These are phyloP conservation scores for Zenarchopterus dispar DNA, from an alignment of 2,797 vertebrate species.

Conservation along the genomic window DNA sequence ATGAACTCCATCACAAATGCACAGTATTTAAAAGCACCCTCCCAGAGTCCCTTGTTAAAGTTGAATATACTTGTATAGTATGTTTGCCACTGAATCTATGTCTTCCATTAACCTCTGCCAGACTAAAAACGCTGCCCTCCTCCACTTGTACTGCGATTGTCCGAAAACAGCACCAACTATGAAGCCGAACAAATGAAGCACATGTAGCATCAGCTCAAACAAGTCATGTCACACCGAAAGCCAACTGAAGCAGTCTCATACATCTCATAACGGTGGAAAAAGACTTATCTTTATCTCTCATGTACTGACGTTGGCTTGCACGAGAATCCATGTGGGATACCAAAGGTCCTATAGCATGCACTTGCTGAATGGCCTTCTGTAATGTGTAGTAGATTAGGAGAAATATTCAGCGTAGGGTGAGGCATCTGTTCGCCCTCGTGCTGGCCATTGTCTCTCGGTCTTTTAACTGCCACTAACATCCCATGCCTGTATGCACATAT, in stretches of 20 bases:
- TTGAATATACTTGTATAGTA: constrained; percentile 61
- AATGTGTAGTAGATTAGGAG: constrained; percentile 51
- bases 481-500: constrained; percentile 57
- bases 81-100: constrained; percentile 56
- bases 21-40: constrained; percentile 20
- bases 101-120: constrained; percentile 81
- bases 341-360: constrained; percentile 72
- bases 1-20: constrained; percentile 33
- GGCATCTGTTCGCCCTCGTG: constrained; percentile 30
- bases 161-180: constrained; percentile 36
- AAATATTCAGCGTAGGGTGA: constrained; percentile 43
- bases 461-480: constrained; percentile 66
- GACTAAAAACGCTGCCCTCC: constrained; percentile 71
- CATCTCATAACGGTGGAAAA: constrained; percentile 29
- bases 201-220: constrained; percentile 73
- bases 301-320: constrained; percentile 55
- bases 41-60: constrained; percentile 34
- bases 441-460: constrained; percentile 39
- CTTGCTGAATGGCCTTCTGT: constrained; percentile 67
- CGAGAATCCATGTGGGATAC: constrained; percentile 45
- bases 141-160: constrained; percentile 45
- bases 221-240: constrained; percentile 29
- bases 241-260: constrained; percentile 28
- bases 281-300: constrained; percentile 70
- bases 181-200: constrained; percentile 66